phyloP scores from a whole-genome alignment of 92 coral and sea anemone species.

The Parazoanthus swiftii region DNA sequence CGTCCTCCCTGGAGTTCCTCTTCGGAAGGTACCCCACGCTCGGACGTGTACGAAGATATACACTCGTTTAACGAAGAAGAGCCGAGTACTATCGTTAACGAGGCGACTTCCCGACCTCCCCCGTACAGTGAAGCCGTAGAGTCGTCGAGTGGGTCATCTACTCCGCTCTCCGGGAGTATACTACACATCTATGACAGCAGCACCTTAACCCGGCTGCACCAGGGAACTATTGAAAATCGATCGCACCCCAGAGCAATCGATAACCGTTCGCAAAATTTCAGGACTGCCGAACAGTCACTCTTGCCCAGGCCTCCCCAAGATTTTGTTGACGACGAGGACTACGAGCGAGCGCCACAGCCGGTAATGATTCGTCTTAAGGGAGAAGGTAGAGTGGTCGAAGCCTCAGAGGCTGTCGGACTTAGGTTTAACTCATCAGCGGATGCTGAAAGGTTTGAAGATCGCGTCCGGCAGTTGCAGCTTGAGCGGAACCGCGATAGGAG shows the following conservation, averaged over 20 bases:
- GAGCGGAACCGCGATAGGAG: constrained; percentile 62
- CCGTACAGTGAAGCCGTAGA: constrained; percentile 77
- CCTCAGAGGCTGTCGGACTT: constrained; percentile 46
- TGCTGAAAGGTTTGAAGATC: constrained; percentile 61
- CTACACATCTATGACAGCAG: constrained; percentile 59
- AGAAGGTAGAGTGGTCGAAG: constrained; percentile 40
- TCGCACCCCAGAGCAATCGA: constrained; percentile 44
- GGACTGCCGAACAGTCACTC: constrained; percentile 56
- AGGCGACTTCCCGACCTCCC: constrained; percentile 69
- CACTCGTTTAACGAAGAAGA: constrained; percentile 85
- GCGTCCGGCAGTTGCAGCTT: constrained; percentile 71
- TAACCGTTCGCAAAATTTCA: constrained; percentile 48
- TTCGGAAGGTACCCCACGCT: constrained; percentile 50
- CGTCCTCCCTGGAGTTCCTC: constrained; percentile 67
- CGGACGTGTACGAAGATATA: constrained; percentile 56
- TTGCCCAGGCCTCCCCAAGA: constrained; percentile 58
- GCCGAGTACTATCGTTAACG: constrained; percentile 66
- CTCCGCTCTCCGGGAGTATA: constrained; percentile 52
- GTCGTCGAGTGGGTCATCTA: constrained; percentile 54
- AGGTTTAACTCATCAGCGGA: constrained; percentile 57
- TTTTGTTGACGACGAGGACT: constrained; percentile 33
- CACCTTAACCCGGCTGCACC: constrained; percentile 49
- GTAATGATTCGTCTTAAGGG: constrained; percentile 54
- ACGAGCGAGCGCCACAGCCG: constrained; percentile 55
- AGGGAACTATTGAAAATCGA: constrained; percentile 37